Conservation (phyloP, 2,797 vertebrate species). For the Sphenodon punctatus region DNA sequence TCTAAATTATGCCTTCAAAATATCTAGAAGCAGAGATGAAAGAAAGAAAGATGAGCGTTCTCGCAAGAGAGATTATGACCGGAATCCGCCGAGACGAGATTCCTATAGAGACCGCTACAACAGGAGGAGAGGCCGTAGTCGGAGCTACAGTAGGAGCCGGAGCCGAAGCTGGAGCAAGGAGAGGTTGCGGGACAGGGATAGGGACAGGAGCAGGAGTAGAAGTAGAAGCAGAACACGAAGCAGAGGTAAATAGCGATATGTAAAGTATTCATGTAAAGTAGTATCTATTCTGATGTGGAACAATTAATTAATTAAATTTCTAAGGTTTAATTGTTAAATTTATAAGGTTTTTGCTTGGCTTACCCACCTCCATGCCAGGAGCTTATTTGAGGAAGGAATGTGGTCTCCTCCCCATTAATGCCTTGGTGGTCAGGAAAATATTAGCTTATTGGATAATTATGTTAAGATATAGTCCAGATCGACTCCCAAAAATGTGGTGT, state of each 20-base stretch:
- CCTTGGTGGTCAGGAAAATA: no score
- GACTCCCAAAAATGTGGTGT: no score
- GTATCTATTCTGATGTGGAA: neutral
- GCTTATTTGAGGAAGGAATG: no score
- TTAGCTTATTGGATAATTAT: no score
- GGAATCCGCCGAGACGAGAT: constrained; percentile 89
- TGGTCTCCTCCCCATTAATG: no score
- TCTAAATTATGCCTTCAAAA: neutral
- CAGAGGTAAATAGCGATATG: constrained; percentile 81
- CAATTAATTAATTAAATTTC: neutral
- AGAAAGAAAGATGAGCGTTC: constrained; percentile 95
- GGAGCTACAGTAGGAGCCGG: constrained; percentile 92
- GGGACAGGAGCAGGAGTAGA: constrained; percentile 88
- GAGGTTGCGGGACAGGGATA: constrained; percentile 86
- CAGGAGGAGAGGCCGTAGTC: constrained; percentile 90
- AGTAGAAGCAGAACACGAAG: constrained; percentile 86
- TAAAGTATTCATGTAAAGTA: no score
- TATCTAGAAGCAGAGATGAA: constrained; percentile 90
- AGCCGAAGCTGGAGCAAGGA: constrained; percentile 97
- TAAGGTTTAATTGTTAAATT: no score
- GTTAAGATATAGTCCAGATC: no score
- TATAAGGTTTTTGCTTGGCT: no score
- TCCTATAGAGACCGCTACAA: constrained; percentile 96
- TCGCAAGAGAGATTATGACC: constrained; percentile 94
- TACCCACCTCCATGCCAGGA: no score